These are phyloP conservation scores for Drosophila colorata DNA, from an alignment of 2,888 invertebrate genomes.

Conservation along the genomic window DNA sequence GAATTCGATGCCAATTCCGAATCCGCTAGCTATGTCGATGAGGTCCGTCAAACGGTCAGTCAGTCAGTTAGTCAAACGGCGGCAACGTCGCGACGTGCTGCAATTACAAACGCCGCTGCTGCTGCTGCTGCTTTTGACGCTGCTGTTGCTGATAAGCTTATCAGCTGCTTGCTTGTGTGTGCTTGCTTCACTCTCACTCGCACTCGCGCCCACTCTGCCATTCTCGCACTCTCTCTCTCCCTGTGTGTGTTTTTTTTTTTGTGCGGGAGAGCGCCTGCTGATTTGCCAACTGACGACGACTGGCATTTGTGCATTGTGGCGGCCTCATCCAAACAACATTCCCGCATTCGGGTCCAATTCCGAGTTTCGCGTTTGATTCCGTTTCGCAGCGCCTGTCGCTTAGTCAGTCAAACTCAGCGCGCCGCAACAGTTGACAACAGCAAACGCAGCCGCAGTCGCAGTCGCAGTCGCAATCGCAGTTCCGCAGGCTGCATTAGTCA, in stretches of 20 bases:
- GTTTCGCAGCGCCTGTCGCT: constrained; percentile 31
- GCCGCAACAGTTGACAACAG: constrained; percentile 25
- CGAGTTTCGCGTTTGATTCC: constrained; percentile 24
- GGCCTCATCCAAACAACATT: constrained; percentile 16
- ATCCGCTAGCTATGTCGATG: neutral
- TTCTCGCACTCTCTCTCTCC: neutral
- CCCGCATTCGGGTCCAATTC: constrained; percentile 28
- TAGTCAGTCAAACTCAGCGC: constrained; percentile 33
- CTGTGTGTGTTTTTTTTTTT: no score
- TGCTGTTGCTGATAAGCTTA: constrained; percentile 70
- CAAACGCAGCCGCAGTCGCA: constrained; percentile 11
- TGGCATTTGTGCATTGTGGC: constrained; percentile 38
- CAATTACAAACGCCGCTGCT: constrained; percentile 25
- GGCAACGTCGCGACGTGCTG: constrained; percentile 27
- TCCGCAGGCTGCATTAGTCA: constrained; percentile 67
- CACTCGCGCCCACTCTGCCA: constrained; percentile 1
- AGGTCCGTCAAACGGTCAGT: constrained; percentile 4
- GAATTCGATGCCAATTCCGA: constrained; percentile 6
- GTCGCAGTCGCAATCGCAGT: constrained; percentile 6
- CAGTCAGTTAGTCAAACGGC: neutral
- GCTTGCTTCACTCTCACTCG: constrained; percentile 5
- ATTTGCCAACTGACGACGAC: constrained; percentile 47
- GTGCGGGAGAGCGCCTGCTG: constrained; percentile 31
- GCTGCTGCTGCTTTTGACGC: constrained; percentile 11
- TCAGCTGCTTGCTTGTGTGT: constrained; percentile 50